A percentile compares a stretch with the other conserved stretches of the same genome.
phyloP scores from a whole-genome alignment of 1,140 invertebrate species.

The Rhyacophila brunnea region DNA sequence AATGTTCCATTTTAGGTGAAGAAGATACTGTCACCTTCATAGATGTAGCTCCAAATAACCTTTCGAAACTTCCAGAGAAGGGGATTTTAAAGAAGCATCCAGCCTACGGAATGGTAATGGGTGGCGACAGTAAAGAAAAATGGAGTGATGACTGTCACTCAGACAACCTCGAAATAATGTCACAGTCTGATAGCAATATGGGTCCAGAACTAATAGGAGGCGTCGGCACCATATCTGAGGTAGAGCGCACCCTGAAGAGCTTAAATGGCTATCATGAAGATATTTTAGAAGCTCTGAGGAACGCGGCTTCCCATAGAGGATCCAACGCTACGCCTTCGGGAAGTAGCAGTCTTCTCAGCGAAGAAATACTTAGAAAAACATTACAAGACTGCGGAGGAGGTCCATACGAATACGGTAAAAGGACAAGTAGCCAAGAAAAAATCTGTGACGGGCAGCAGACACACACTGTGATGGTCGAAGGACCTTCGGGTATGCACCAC shows the following conservation, averaged over 20 bases:
- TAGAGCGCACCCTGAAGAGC: constrained; percentile 80
- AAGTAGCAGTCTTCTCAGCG: constrained; percentile 58
- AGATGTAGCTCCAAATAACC: constrained; percentile 73
- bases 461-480: constrained; percentile 45
- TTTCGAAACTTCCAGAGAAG: constrained; percentile 78
- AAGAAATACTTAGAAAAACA: constrained; percentile 63
- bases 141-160: constrained; percentile 71
- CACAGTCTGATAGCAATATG: constrained; percentile 66
- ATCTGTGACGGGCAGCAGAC: constrained; percentile 59
- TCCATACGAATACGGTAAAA: constrained; percentile 62
- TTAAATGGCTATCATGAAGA: constrained; percentile 91
- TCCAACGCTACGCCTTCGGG: constrained; percentile 59
- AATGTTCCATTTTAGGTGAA: constrained; percentile 53
- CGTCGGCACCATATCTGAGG: constrained; percentile 67
- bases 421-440: constrained; percentile 63
- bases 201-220: constrained; percentile 52
- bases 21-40: constrained; percentile 81
- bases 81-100: constrained; percentile 85
- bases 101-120: constrained; percentile 70
- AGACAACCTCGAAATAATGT: constrained; percentile 69
- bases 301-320: constrained; percentile 72
- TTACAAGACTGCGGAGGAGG: constrained; percentile 63
- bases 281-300: constrained; percentile 82
- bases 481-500: constrained; percentile 35
- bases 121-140: constrained; percentile 63